These are phyloP conservation scores for Drosophila buzzatii DNA, from an alignment of 2,888 invertebrate genomes.

Conservation along the genomic window DNA sequence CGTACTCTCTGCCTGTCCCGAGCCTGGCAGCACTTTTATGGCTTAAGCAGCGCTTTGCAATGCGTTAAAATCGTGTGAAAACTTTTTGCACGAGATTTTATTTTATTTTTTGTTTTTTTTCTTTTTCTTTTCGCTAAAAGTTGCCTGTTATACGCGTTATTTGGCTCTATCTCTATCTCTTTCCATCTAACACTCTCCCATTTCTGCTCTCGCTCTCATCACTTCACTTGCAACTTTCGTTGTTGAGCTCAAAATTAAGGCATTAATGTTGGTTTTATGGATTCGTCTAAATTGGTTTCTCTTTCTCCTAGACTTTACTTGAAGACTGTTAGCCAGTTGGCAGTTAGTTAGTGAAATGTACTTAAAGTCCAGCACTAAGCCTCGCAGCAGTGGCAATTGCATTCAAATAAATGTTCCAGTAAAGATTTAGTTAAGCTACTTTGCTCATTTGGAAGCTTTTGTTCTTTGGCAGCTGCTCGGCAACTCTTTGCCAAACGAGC, in stretches of 20 bases:
- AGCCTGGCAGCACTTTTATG: slow-evolving; percentile 44
- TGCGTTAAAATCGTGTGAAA: slow-evolving; percentile 67
- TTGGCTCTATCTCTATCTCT: slow-evolving; percentile 1
- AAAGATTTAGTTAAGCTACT: slow-evolving; percentile 52
- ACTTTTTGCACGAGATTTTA: slow-evolving; percentile 61
- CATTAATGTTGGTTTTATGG: slow-evolving; percentile 79
- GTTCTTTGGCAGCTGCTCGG: slow-evolving; percentile 19
- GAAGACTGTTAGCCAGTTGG: slow-evolving; percentile 9
- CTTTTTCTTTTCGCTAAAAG: slow-evolving; percentile 24
- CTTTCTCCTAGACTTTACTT: slow-evolving; percentile 38
- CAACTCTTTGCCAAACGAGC: slow-evolving; percentile 14
- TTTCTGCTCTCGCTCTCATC: slow-evolving; percentile 8
- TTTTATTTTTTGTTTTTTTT: slow-evolving; percentile 25
- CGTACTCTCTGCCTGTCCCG: background rate
- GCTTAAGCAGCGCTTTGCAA: slow-evolving; percentile 69
- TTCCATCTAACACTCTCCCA: background rate
- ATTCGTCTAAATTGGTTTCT: slow-evolving; percentile 61
- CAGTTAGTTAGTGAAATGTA: slow-evolving; percentile 42
- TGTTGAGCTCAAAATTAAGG: slow-evolving; percentile 70
- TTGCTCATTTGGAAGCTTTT: slow-evolving; percentile 19
- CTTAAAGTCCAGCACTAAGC: slow-evolving; percentile 50
- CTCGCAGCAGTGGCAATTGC: slow-evolving; percentile 44
- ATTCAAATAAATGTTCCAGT: slow-evolving; percentile 57
- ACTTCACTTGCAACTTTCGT: slow-evolving; percentile 57
- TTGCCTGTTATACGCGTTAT: slow-evolving; percentile 36